Evolutionary conservation across 2,113 vertebrate genomes (phyloP), one percentile per base, ranked within the genome.

Genomic region (Pongo pygmaeus): DNA sequence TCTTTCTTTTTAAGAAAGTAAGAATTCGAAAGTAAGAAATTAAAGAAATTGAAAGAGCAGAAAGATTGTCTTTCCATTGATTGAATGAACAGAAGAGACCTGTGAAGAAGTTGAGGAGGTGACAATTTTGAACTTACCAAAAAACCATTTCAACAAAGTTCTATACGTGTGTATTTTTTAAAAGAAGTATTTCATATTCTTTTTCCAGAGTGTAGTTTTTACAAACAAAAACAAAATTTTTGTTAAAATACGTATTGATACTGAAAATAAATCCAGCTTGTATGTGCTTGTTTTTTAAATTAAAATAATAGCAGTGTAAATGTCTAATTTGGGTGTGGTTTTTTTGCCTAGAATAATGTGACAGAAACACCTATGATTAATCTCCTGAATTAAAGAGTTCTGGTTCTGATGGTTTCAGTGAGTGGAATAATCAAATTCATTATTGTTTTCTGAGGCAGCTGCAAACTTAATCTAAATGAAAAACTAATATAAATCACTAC

Each of bases 371-470:
- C 40, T 91, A 43, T 97, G 95, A 97, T 96, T 95, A 95, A 95
- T 92, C 55, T 95, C 50, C 43, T 85, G 90, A 95, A 94, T 96
- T 97, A 90, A 86, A 96, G 94, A 96, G 89, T 72, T 78, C 91
- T 78, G 91, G 96, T 97, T 84, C 86, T 86, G 81, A 93, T 97
- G 84, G 96, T 88, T 95, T 90, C 89, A 74, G 88, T 95, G 90
- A 93, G 94, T 92, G 52, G 46, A 96, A 95, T 97, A 92, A 96
- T 95, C 90, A 97, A 92, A 96, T 98, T 97, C 90, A 61, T 97
- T 92, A 97, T 95, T 96, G 95, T 93, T 98, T 97, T 96, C 84
- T 96, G 87, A 95, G 93, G 88, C 94, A 97, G 96, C 95, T 97
- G 93, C 93, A 96, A 95, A 97, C 72, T 88, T 96, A 94, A 93